Percentiles rank a stretch among this genome's conserved stretches.
These are phyloP conservation scores for Blera fallax DNA, from an alignment of 2,888 invertebrate genomes.

Conservation along the genomic window DNA sequence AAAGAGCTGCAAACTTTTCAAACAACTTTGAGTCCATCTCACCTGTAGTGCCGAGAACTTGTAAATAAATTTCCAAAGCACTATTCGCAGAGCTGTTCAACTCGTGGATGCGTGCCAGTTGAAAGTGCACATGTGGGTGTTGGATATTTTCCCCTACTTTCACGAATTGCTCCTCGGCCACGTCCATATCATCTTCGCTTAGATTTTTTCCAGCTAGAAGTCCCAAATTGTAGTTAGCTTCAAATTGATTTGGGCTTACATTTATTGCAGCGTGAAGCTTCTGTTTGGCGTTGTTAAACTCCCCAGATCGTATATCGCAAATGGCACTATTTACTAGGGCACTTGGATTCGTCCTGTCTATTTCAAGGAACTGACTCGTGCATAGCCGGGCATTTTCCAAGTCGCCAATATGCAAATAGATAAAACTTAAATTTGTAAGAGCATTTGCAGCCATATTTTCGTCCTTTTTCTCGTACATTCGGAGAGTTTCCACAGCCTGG, in stretches of 20 bases:
- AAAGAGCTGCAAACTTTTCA: slow-evolving; percentile 94
- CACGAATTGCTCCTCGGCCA: slow-evolving; percentile 89
- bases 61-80: slow-evolving; percentile 87
- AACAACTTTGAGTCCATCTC: slow-evolving; percentile 93
- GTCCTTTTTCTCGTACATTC: slow-evolving; percentile 93
- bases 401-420: slow-evolving; percentile 90
- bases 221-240: slow-evolving; percentile 92
- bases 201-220: slow-evolving; percentile 75
- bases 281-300: slow-evolving; percentile 87
- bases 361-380: slow-evolving; percentile 87
- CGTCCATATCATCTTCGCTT: slow-evolving; percentile 86
- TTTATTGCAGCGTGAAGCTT: slow-evolving; percentile 89
- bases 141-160: slow-evolving; percentile 78
- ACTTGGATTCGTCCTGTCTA: slow-evolving; percentile 90
- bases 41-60: slow-evolving; percentile 91
- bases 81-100: slow-evolving; percentile 81
- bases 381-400: slow-evolving; percentile 89
- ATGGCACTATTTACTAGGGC: slow-evolving; percentile 94
- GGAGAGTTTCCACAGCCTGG: slow-evolving; percentile 91
- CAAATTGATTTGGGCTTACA: slow-evolving; percentile 91
- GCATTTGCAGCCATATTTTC: slow-evolving; percentile 92
- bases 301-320: slow-evolving; percentile 87
- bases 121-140: slow-evolving; percentile 86
- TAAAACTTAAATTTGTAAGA: slow-evolving; percentile 92
- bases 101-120: slow-evolving; percentile 90